Evolutionary conservation across 2,888 invertebrate species (phyloP).

Genomic region (Troglohyphantes excavatus): DNA sequence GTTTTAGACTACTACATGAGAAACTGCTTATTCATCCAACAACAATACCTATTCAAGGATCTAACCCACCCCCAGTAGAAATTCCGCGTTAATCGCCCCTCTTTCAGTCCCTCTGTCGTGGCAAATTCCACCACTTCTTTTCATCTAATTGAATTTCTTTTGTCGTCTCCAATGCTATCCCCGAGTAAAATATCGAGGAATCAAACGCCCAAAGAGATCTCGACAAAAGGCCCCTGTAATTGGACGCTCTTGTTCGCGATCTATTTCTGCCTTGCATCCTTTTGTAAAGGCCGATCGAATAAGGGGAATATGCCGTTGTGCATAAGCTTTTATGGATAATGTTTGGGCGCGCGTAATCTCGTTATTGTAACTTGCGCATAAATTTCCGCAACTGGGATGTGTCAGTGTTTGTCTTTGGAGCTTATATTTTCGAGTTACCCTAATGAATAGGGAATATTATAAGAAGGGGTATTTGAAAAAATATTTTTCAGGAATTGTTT

Average conservation of each 20-base stretch:
- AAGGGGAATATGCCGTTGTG: not conserved
- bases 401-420: not conserved
- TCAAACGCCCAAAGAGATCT: constrained; percentile 1
- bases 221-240: constrained; percentile 13
- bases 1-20: too few relatives aligned
- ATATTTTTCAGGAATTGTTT: too few relatives aligned
- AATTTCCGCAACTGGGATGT: not conserved
- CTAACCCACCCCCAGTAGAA: not conserved
- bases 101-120: not conserved
- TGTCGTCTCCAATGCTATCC: not conserved
- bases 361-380: constrained; percentile 26
- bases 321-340: too few relatives aligned
- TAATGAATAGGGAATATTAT: not conserved
- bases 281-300: not conserved
- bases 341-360: constrained; percentile 2
- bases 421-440: not conserved
- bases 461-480: too few relatives aligned
- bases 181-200: constrained; percentile 27
- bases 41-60: too few relatives aligned
- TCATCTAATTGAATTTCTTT: constrained; percentile 30
- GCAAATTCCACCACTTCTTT: not conserved
- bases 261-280: not conserved
- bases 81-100: not conserved
- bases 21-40: too few relatives aligned
- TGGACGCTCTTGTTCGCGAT: constrained; percentile 27